These are phyloP conservation scores for Hydrolagus affinis DNA, from an alignment of 2,113 vertebrate genomes.

Conservation along the genomic window DNA sequence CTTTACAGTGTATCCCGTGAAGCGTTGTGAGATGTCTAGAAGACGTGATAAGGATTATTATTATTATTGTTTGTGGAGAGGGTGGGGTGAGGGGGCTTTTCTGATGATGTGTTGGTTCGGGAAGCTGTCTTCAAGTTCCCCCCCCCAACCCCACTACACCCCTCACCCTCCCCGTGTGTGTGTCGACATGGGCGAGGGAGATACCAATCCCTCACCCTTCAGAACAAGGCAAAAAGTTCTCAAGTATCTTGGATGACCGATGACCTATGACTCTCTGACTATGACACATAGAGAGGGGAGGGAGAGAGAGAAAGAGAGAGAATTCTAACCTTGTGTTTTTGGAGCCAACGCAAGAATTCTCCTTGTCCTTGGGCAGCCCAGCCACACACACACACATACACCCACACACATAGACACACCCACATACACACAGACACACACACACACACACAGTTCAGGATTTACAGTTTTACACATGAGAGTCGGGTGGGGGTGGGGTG, in stretches of 20 bases:
- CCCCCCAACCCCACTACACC: too few species aligned
- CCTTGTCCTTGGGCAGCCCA: constrained; percentile 3
- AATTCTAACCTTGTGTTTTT: constrained; percentile 10
- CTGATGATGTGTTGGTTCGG: neutral
- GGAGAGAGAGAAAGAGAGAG: neutral
- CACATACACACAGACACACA: too few species aligned
- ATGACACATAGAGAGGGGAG: neutral
- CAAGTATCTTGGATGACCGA: neutral
- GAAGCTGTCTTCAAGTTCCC: neutral
- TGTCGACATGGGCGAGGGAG: neutral
- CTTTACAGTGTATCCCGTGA: too few species aligned
- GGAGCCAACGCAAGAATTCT: constrained; percentile 18
- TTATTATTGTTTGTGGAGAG: too few species aligned
- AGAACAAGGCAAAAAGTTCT: neutral
- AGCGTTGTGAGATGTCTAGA: too few species aligned
- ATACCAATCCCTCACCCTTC: neutral
- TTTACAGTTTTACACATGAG: too few species aligned
- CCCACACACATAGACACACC: neutral
- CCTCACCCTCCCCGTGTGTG: too few species aligned
- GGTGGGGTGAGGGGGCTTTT: too few species aligned
- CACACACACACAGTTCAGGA: too few species aligned
- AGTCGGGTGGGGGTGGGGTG: neutral
- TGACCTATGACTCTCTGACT: neutral
- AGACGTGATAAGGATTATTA: too few species aligned
- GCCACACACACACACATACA: too few species aligned